Conservation (phyloP, 2,888 invertebrate species). For the Drosophila trichaetosa region DNA sequence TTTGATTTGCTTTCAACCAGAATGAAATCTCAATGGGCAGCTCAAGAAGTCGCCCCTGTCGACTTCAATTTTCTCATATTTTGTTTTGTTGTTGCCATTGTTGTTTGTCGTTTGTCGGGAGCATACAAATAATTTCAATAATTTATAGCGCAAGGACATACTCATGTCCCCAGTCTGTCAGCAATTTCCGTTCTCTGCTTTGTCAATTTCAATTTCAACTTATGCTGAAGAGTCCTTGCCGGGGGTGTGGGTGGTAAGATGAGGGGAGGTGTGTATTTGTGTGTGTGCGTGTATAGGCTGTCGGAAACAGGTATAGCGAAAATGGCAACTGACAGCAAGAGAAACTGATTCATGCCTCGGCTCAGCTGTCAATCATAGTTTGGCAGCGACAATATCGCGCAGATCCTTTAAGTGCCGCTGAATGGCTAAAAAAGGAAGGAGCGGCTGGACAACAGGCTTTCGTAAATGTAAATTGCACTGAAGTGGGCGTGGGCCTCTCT, state of each 20-base stretch:
- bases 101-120: background rate
- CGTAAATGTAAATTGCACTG: conserved; percentile 16
- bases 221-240: conserved; percentile 8
- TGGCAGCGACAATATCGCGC: conserved; percentile 32
- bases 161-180: conserved; percentile 28
- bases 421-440: conserved; percentile 25
- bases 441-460: conserved; percentile 13
- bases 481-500: conserved; percentile 18
- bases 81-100: conserved; percentile 6
- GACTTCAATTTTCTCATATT: conserved; percentile 23
- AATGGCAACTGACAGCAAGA: conserved; percentile 33
- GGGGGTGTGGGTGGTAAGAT: too few species aligned
- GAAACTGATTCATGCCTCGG: conserved; percentile 7
- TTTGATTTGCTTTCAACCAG: conserved; percentile 31
- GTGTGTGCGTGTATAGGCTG: conserved; percentile 4
- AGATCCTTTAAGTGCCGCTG: conserved; percentile 63
- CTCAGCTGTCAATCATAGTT: conserved; percentile 69
- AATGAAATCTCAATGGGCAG: conserved; percentile 32
- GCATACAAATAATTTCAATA: conserved; percentile 61
- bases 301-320: conserved; percentile 50
- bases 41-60: conserved; percentile 12
- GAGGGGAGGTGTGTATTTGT: background rate
- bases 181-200: conserved; percentile 43
- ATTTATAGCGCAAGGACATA: conserved; percentile 49
- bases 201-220: conserved; percentile 61